phyloP scores from a whole-genome alignment of 2,797 vertebrate genomes.

The Peromyscus attwateri region DNA sequence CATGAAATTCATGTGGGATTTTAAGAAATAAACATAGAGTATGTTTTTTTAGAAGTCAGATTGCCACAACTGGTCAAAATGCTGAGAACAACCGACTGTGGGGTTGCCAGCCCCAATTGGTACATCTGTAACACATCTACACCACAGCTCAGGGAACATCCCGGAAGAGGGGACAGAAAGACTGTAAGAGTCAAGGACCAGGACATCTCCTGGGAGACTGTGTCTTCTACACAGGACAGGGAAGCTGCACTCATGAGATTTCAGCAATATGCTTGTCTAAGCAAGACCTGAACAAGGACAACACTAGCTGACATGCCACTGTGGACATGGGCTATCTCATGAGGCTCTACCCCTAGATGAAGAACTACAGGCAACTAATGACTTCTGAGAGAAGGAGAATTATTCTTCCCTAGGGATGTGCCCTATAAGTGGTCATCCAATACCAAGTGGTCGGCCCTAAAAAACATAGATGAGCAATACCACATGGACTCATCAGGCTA shows the following conservation, averaged over 20 bases:
- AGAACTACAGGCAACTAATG: neutral
- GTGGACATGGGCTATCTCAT: neutral
- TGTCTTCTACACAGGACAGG: neutral
- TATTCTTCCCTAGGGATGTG: neutral
- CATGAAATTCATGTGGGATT: neutral
- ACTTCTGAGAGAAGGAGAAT: neutral
- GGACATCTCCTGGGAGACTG: neutral
- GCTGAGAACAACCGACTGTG: neutral
- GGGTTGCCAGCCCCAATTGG: no score
- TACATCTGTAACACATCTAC: neutral
- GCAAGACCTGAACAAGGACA: neutral
- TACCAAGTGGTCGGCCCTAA: neutral
- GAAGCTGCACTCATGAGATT: neutral
- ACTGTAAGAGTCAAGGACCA: neutral
- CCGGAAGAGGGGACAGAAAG: neutral
- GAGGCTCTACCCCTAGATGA: neutral
- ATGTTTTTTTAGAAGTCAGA: neutral
- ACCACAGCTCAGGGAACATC: neutral
- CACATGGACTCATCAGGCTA: neutral
- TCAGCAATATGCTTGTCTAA: neutral
- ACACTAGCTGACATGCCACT: neutral
- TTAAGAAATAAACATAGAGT: constrained; percentile 35
- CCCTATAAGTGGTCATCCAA: neutral
- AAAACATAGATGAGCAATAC: neutral
- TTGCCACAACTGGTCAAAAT: neutral